These are phyloP conservation scores for Oceanites oceanicus DNA, from an alignment of 2,113 vertebrate species.

Conservation along the genomic window DNA sequence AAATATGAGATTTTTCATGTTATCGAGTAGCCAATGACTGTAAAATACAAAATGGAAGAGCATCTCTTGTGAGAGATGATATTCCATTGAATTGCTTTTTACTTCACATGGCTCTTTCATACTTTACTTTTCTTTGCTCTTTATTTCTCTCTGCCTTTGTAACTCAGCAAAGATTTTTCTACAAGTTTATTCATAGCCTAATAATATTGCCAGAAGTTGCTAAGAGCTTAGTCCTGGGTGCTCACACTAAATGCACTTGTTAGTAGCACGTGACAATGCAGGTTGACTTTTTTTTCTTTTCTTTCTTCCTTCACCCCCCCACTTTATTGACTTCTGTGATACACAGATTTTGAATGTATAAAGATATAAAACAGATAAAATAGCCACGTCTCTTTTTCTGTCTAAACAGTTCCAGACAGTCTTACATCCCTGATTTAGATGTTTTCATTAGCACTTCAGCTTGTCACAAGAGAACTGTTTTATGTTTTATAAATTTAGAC, in stretches of 20 bases:
- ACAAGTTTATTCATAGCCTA: neutral
- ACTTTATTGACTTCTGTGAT: neutral
- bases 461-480: neutral
- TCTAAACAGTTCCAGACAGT: neutral
- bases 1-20: neutral
- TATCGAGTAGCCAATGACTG: neutral
- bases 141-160: neutral
- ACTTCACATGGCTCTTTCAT: neutral
- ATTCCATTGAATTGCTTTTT: neutral
- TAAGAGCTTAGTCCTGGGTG: neutral
- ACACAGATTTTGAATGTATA: neutral
- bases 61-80: neutral
- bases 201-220: neutral
- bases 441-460: conserved; percentile 5
- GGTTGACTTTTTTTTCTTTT: neutral
- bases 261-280: neutral
- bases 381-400: neutral
- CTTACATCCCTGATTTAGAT: neutral
- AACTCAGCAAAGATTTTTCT: neutral
- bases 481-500: neutral
- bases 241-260: neutral
- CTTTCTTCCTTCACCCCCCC: neutral
- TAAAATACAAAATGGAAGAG: neutral
- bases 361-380: neutral
- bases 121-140: neutral